These are phyloP conservation scores for Cephalopholis sonnerati DNA, from an alignment of 2,113 vertebrate species.

Conservation along the genomic window DNA sequence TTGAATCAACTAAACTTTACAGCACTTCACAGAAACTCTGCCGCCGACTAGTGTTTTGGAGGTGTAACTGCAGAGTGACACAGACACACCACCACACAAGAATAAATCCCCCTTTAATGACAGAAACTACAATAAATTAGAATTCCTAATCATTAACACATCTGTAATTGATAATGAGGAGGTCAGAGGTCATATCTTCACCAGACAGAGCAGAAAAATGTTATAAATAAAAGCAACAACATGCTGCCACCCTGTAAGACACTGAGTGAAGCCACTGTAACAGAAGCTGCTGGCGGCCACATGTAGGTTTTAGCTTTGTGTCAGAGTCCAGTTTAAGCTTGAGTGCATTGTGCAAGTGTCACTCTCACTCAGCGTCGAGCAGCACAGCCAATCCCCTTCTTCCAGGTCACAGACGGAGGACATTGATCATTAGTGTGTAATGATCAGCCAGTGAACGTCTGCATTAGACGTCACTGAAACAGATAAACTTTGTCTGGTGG, in stretches of 20 bases:
- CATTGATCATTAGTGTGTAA: background rate
- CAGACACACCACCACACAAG: too few species aligned
- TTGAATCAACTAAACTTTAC: too few species aligned
- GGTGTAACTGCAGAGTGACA: too few species aligned
- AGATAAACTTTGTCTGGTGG: background rate
- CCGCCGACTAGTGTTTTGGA: too few species aligned
- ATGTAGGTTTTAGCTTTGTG: background rate
- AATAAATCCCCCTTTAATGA: too few species aligned
- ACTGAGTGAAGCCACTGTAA: background rate
- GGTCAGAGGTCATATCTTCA: background rate
- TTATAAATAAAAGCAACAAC: too few species aligned
- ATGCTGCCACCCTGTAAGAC: background rate
- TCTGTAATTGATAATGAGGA: background rate
- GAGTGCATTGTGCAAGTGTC: constrained; percentile 22
- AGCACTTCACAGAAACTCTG: too few species aligned
- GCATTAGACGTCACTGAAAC: background rate
- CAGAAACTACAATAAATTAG: background rate
- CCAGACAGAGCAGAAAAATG: background rate
- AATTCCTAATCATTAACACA: background rate
- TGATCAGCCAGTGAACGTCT: constrained; percentile 1
- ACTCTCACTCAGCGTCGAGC: background rate
- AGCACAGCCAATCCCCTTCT: background rate
- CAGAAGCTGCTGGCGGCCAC: too few species aligned
- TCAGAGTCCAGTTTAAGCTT: constrained; percentile 25
- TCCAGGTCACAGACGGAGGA: background rate